phyloP scores from a whole-genome alignment of 1,140 invertebrate species.

The Drosophila melanica region DNA sequence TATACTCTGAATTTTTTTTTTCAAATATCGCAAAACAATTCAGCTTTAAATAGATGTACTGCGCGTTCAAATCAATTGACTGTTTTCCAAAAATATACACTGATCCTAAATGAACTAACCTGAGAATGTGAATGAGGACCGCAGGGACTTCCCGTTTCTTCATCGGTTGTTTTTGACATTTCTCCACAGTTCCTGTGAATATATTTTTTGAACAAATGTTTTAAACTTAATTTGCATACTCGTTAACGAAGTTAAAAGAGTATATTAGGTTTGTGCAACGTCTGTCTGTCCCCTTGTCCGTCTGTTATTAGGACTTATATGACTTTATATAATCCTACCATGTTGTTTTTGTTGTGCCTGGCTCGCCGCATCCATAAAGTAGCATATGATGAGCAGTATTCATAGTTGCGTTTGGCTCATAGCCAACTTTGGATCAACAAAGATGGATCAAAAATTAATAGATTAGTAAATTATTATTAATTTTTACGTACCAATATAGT shows the following conservation, averaged over 20 bases:
- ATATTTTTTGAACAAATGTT: neutral
- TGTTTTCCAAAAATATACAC: too few species aligned
- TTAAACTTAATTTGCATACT: too few species aligned
- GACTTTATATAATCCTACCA: slow-evolving; percentile 85
- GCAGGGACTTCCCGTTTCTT: slow-evolving; percentile 88
- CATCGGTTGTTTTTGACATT: slow-evolving; percentile 88
- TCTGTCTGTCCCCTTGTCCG: too few species aligned
- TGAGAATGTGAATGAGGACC: slow-evolving; percentile 87
- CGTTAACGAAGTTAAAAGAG: too few species aligned
- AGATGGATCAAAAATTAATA: slow-evolving; percentile 3
- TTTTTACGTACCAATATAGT: slow-evolving; percentile 89
- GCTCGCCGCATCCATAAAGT: slow-evolving; percentile 95
- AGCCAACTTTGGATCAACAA: slow-evolving; percentile 89
- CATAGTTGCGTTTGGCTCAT: slow-evolving; percentile 96
- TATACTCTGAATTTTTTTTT: too few species aligned
- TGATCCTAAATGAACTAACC: slow-evolving; percentile 35
- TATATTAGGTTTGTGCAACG: too few species aligned
- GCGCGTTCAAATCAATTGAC: too few species aligned
- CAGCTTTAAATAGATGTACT: too few species aligned
- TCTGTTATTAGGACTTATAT: too few species aligned
- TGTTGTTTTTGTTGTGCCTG: slow-evolving; percentile 90
- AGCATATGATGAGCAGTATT: slow-evolving; percentile 97
- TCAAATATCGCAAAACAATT: too few species aligned
- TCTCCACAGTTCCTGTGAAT: slow-evolving; percentile 93
- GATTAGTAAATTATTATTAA: neutral